phyloP scores from a whole-genome alignment of 2,888 invertebrate species.

The Lasius fuliginosus region DNA sequence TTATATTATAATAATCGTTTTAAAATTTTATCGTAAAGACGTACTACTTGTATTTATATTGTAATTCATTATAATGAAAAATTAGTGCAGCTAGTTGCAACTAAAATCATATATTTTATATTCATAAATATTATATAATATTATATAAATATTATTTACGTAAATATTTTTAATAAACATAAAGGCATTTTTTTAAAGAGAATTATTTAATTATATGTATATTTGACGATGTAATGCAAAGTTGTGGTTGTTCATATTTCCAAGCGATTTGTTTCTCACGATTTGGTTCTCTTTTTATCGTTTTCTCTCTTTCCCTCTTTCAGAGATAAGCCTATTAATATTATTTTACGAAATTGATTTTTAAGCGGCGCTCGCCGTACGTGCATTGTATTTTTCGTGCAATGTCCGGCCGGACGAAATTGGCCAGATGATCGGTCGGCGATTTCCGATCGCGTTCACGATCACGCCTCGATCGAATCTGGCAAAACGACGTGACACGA shows the following conservation, averaged over 20 bases:
- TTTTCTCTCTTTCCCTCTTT: too few relatives aligned
- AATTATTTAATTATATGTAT: conserved; percentile 3
- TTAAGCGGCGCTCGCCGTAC: conserved; percentile 36
- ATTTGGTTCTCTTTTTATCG: neutral
- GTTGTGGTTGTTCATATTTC: neutral
- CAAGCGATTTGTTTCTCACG: neutral
- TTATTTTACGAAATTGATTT: conserved; percentile 52
- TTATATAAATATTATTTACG: neutral
- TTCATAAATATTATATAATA: neutral
- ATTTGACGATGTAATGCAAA: neutral
- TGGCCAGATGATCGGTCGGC: conserved; percentile 48
- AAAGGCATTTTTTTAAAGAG: neutral
- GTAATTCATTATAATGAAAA: neutral
- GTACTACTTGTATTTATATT: neutral
- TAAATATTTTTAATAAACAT: neutral
- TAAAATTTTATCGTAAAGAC: neutral
- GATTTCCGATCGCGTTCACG: conserved; percentile 52
- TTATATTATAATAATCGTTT: neutral
- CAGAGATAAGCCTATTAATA: conserved; percentile 15
- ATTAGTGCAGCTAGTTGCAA: neutral
- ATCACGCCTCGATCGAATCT: conserved; percentile 36
- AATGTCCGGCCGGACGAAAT: conserved; percentile 23
- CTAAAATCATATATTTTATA: neutral
- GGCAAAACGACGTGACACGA: conserved; percentile 42
- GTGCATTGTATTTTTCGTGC: conserved; percentile 35